Evolutionary conservation across 2,113 vertebrate genomes (phyloP), one percentile per base, ranked within the genome.

Genomic region (Etheostoma cragini): DNA sequence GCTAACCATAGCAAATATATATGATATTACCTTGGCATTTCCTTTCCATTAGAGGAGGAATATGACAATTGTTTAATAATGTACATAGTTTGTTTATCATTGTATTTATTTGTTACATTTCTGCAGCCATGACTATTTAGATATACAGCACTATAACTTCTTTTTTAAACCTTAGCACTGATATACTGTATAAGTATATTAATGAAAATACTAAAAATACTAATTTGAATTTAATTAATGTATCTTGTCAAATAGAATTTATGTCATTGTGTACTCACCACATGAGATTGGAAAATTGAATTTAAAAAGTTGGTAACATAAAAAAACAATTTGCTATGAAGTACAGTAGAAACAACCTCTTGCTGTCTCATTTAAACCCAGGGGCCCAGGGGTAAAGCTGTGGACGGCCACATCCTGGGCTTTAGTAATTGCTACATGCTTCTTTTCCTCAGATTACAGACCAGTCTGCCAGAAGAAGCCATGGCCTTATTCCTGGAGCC

Each of bases 361-460:
- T 57, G 57, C 72, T 45, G 71, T 71, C 35, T 87, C 60, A 45
- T 77, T 75, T 89, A 81, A 87, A 87, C 83, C 80, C 61, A 52
- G 81, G 80, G 88, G 81, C 90, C 88, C 64, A 6, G 73, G 73
- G 89, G 70, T 86, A 72, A 90, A 79, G 85, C 81, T 83, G 78
- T 92, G 89, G 88, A 90, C 22, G 69, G 83, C 90, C 88, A 94
- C 91, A 91, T 94, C 92, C 88, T 88, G 80, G 89, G 72, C 88
- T 86, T 89, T 89, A 94, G 91, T 94, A 94, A 94, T 94, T 93
- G 91, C 92, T 93, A 90, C 92, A 93, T 94, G 90, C 92, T 86
- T 94, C 72, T 90, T 80, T 87, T 87, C 80, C 80, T 90, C 91
- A 87, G 94, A 95, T 95, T 95, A 93, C 90, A 93, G 90, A 42